Percentiles rank a stretch among this genome's conserved stretches.
Conservation (phyloP, 2,888 invertebrate species). For the Galeopsomyia nigrocyanea region DNA sequence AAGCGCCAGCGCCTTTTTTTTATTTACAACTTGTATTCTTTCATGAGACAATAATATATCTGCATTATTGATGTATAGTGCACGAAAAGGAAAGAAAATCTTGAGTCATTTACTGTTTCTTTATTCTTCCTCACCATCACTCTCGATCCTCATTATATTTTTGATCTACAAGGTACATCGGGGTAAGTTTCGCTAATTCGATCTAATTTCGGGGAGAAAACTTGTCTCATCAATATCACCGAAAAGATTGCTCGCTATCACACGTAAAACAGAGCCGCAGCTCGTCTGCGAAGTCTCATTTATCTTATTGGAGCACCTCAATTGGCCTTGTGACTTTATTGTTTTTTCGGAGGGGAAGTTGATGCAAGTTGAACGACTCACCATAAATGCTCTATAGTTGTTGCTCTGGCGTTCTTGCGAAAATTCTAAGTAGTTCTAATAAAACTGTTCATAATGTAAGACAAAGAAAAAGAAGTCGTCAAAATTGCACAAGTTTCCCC, state of each 20-base stretch:
- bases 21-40: slow-evolving; percentile 22
- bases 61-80: slow-evolving; percentile 38
- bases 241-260: too few species aligned
- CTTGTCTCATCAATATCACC: too few species aligned
- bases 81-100: slow-evolving; percentile 40
- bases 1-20: slow-evolving; percentile 32
- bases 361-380: slow-evolving; percentile 23
- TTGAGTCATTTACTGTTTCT: slow-evolving; percentile 36
- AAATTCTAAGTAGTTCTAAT: not conserved
- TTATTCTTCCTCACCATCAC: slow-evolving; percentile 41
- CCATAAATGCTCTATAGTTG: not conserved
- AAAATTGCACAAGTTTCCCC: slow-evolving; percentile 30
- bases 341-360: slow-evolving; percentile 16
- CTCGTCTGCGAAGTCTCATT: too few species aligned
- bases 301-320: too few species aligned
- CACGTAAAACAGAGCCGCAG: too few species aligned
- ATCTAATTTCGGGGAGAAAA: too few species aligned
- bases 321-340: slow-evolving; percentile 1
- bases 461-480: slow-evolving; percentile 5
- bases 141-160: slow-evolving; percentile 40
- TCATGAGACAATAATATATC: slow-evolving; percentile 33
- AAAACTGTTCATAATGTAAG: not conserved
- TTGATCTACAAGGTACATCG: slow-evolving; percentile 3
- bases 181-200: not conserved
- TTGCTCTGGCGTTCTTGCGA: not conserved